Evolutionary conservation across 2,888 invertebrate species (phyloP), one percentile per base, ranked within the genome.

Genomic region (Ernsta delagoae): DNA sequence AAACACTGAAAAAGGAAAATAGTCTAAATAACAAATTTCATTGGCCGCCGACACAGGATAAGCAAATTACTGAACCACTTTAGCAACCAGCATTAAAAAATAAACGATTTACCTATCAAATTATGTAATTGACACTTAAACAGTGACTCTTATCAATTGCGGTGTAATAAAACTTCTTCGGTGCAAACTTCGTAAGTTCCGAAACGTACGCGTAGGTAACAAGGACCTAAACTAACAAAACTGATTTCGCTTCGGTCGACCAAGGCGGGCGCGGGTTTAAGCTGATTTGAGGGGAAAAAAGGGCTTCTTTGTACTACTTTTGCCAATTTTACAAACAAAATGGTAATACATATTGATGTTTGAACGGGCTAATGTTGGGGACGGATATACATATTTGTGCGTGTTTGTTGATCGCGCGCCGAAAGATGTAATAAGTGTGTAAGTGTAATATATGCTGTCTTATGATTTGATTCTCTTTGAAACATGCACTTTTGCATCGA

Each of bases 161-260:
- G 50, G 50, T 48, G 31, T 11, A 54, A 54, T 31, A 54, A 31
- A 54, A 54, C 31, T 54, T 31, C 31, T 31, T 54, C 9, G 12
- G 54, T 31, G 31, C 54, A 54, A 53, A 31, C 54, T 31, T 31
- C 12, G 31, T 24, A 54, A 54, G 54, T 31, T 54, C 9, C 31
- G 11, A 11, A 54, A 54, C 31, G 31, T 31, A 54, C 24, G 24
- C 24, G 24, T 24, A 24, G 6, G 12, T 41, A 41, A 41, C 41
- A 41, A 31, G 54, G 6, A 5, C n/a, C n/a, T 53, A 53, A 53
- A 53, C 53, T 53, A 53, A 53, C 24, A 53, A 31, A 53, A 53
- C 53, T 16, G 53, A 53, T 53, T 53, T 31, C 24, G 24, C 24
- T 31, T 8, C 24, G 53, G 53, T 9, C 53, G 9, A 6, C 24